These are phyloP conservation scores for Pollenia labialis DNA, from an alignment of 2,888 invertebrate genomes.

Conservation along the genomic window DNA sequence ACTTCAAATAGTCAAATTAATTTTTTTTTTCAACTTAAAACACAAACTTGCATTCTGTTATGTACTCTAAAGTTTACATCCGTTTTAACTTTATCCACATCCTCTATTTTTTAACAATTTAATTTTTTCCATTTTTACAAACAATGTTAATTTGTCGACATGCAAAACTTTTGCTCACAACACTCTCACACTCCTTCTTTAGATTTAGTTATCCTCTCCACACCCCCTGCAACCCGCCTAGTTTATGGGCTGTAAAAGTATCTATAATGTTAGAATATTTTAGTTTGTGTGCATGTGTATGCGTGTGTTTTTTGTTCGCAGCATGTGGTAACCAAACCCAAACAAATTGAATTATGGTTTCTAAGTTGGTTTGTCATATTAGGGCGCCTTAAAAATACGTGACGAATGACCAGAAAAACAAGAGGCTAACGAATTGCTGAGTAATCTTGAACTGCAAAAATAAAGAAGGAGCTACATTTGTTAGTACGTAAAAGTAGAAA, in stretches of 20 bases:
- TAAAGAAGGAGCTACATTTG: slow-evolving; percentile 20
- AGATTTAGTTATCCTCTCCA: slow-evolving; percentile 26
- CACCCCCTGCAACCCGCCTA: not conserved
- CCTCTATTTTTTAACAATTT: slow-evolving; percentile 61
- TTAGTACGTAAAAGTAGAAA: not conserved
- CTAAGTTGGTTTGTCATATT: slow-evolving; percentile 75
- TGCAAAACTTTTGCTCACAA: slow-evolving; percentile 68
- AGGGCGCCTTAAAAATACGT: slow-evolving; percentile 74
- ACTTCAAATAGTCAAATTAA: slow-evolving; percentile 37
- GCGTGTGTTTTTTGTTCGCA: slow-evolving; percentile 38
- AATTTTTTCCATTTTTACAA: slow-evolving; percentile 47
- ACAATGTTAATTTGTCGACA: slow-evolving; percentile 72
- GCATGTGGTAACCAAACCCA: slow-evolving; percentile 72
- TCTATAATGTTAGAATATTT: slow-evolving; percentile 26
- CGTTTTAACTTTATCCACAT: slow-evolving; percentile 69
- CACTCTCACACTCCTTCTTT: slow-evolving; percentile 31
- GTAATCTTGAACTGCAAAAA: slow-evolving; percentile 59
- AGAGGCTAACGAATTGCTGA: slow-evolving; percentile 71
- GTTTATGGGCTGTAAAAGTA: not conserved
- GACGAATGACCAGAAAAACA: slow-evolving; percentile 75
- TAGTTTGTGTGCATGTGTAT: slow-evolving; percentile 4
- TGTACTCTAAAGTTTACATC: slow-evolving; percentile 61
- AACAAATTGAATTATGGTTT: slow-evolving; percentile 75
- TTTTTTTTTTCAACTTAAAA: slow-evolving; percentile 48
- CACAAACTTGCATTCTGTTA: slow-evolving; percentile 34